Conservation (phyloP, 2,113 vertebrate species). For the Pseudorhombus dupliciocellatus region DNA sequence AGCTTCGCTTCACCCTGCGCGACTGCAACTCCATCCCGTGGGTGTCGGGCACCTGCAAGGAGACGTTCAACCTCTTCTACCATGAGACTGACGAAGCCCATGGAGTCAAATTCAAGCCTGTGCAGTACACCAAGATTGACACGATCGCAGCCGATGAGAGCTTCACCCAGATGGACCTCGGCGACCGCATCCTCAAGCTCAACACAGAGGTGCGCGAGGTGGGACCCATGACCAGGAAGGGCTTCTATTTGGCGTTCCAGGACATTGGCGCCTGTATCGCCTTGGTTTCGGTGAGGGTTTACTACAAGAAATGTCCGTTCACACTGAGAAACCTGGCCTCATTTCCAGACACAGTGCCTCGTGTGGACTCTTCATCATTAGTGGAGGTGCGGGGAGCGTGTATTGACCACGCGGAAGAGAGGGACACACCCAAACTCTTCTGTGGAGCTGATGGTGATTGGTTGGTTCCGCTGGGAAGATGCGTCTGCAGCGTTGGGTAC, state of each 20-base stretch:
- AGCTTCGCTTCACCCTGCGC: conserved; percentile 94
- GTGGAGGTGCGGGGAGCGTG: conserved; percentile 95
- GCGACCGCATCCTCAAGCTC: conserved; percentile 95
- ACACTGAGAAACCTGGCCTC: conserved; percentile 91
- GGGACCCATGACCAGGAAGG: conserved; percentile 90
- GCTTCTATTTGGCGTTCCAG: conserved; percentile 95
- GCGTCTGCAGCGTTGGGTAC: conserved; percentile 92
- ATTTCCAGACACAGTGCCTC: conserved; percentile 95
- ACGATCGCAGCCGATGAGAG: conserved; percentile 97
- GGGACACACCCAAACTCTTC: conserved; percentile 94
- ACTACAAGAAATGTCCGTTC: conserved; percentile 96
- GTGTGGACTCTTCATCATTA: conserved; percentile 94
- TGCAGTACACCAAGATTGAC: conserved; percentile 92
- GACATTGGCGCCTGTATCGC: conserved; percentile 97
- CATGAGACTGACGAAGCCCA: conserved; percentile 92
- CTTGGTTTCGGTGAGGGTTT: conserved; percentile 92
- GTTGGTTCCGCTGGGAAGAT: conserved; percentile 93
- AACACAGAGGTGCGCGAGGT: conserved; percentile 96
- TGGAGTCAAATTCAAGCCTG: conserved; percentile 88
- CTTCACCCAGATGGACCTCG: conserved; percentile 97
- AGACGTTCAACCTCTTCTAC: conserved; percentile 96
- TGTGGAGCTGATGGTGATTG: conserved; percentile 96
- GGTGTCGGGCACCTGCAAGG: conserved; percentile 96
- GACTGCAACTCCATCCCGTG: conserved; percentile 98
- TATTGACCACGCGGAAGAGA: conserved; percentile 92